Conservation (phyloP, 2,113 vertebrate genomes). For the Cheilinus undulatus region DNA sequence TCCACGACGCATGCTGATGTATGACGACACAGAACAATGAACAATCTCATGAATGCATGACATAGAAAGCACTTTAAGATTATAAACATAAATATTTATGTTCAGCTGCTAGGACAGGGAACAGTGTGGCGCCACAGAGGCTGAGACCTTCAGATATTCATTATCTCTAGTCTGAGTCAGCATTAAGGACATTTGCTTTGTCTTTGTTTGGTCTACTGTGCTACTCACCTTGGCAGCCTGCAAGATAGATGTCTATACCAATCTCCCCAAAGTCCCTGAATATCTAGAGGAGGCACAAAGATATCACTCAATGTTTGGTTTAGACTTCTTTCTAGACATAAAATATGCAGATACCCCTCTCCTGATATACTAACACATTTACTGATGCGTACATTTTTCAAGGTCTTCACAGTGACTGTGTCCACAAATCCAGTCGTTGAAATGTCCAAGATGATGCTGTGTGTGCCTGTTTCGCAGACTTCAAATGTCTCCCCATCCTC, state of each 20-base stretch:
- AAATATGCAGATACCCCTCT: not conserved
- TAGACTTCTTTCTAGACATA: not conserved
- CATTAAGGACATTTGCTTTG: constrained; percentile 25
- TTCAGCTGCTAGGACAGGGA: constrained; percentile 15
- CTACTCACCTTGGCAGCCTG: constrained; percentile 83
- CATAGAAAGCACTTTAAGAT: constrained; percentile 9
- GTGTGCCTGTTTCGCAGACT: constrained; percentile 23
- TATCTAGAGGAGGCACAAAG: constrained; percentile 80
- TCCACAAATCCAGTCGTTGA: constrained; percentile 88
- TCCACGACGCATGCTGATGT: constrained; percentile 83
- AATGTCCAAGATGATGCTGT: constrained; percentile 90
- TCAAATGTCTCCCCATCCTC: not conserved
- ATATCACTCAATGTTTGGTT: not conserved
- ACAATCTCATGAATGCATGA: not conserved
- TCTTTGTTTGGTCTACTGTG: constrained; percentile 40
- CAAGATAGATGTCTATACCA: constrained; percentile 85
- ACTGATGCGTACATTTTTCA: constrained; percentile 86
- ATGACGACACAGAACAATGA: constrained; percentile 9
- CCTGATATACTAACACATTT: not conserved
- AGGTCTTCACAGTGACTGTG: constrained; percentile 88
- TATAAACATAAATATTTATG: constrained; percentile 43
- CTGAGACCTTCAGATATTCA: constrained; percentile 37
- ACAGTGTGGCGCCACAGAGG: constrained; percentile 21
- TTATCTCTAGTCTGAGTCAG: constrained; percentile 21
- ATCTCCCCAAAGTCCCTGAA: constrained; percentile 89